These are phyloP conservation scores for Anaspis maculata DNA, from an alignment of 2,888 invertebrate species.

Conservation along the genomic window DNA sequence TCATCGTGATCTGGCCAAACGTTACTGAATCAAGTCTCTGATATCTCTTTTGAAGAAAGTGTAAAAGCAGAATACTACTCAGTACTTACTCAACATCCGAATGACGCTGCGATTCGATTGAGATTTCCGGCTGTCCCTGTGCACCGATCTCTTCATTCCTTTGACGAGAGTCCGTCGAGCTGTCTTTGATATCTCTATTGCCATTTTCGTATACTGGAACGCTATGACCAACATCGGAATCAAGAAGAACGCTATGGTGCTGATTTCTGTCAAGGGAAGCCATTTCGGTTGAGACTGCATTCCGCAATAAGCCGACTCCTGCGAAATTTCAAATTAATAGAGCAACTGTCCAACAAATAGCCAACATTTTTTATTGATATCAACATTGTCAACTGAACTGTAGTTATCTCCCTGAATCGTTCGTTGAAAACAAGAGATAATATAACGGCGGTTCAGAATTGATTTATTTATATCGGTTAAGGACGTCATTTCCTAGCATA, in stretches of 20 bases:
- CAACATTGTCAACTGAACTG: no score
- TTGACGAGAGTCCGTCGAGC: conserved; percentile 43
- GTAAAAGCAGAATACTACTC: no score
- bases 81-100: conserved; percentile 70
- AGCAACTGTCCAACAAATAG: not conserved
- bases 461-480: no score
- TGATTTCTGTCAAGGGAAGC: conserved; percentile 70
- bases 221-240: conserved; percentile 63
- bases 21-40: no score
- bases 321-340: no score
- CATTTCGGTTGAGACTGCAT: conserved; percentile 54
- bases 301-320: conserved; percentile 74
- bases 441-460: no score
- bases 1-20: no score
- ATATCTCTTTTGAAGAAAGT: no score
- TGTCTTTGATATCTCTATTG: conserved; percentile 51
- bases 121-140: conserved; percentile 54
- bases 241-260: conserved; percentile 76
- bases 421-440: no score
- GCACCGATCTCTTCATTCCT: conserved; percentile 55
- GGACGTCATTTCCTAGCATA: no score
- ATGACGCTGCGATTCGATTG: conserved; percentile 68
- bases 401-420: no score
- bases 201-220: conserved; percentile 73
- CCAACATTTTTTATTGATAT: not conserved